Evolutionary conservation across 2,797 vertebrate species (phyloP), one percentile per base, ranked within the genome.

Genomic region (Florisuga fusca): DNA sequence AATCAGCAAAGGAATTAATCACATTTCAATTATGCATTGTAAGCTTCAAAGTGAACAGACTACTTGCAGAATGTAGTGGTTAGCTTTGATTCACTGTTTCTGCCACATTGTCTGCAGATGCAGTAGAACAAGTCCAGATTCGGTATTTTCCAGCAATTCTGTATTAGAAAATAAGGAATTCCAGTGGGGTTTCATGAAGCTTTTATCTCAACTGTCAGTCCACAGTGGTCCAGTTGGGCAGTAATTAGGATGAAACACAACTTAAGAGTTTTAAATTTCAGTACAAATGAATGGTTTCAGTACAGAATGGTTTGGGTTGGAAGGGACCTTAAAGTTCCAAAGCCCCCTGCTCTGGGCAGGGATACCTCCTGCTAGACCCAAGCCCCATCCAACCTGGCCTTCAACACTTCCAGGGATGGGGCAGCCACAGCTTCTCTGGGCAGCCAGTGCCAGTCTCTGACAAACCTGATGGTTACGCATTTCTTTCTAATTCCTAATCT

Each of bases 11-110:
- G 82, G 72, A 87, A 87, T 93, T 87, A 95, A 95, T 96, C 94
- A 63, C 87, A 95, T 94, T 96, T 95, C 96, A 96, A 95, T 96
- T 95, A 95, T 0, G 19, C 0, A 1, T 85, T 93, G 95, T 96
- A 93, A 83, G 76, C 94, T 92, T 95, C 91, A 89, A 77, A 95
- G 95, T 0, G 45, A 92, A 73, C 91, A 94, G 91, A 67, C 72
- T 41, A 1, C 63, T 89, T 15, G 77, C 77, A 57, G 81, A 71
- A 26, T 21, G 2, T n/a, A 23, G 71, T 1, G 29, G 17, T 54
- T 34, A 8, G 55, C 94, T 87, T 95, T 91, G 91, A 87, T 77
- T 67, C 13, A 0, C 63, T 26, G 15, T 27, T 71, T 31, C 78
- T 74, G 53, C 13, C 54, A 2, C 5, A 19, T 15, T 0, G 1